Percentiles rank a stretch among this genome's conserved stretches.
These are phyloP conservation scores for Thalassarche chlororhynchos DNA, from an alignment of 2,113 vertebrate species.

Conservation along the genomic window DNA sequence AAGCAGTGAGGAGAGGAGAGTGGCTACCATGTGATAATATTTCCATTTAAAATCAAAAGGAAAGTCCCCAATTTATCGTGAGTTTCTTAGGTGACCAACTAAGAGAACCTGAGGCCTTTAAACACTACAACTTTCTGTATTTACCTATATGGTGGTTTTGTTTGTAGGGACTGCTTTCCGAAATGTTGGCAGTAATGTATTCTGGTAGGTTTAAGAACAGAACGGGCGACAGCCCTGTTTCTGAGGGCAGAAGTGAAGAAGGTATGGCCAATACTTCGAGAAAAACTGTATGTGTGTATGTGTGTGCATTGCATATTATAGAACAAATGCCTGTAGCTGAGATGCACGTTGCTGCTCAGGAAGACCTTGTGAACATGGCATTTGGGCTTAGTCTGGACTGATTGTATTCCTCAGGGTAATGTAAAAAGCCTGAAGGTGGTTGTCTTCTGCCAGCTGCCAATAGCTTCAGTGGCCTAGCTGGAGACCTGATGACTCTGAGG, in stretches of 20 bases:
- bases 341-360: neutral
- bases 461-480: neutral
- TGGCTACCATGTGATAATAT: neutral
- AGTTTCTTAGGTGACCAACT: neutral
- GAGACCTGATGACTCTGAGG: neutral
- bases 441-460: neutral
- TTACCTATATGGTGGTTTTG: neutral
- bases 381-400: neutral
- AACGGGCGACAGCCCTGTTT: neutral
- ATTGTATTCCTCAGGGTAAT: neutral
- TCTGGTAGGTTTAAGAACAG: neutral
- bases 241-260: neutral
- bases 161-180: neutral
- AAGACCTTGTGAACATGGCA: neutral
- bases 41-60: neutral
- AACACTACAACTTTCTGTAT: neutral
- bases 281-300: neutral
- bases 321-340: neutral
- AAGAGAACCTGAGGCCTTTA: neutral
- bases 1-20: neutral
- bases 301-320: accelerated
- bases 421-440: neutral
- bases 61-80: neutral
- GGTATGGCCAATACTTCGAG: neutral
- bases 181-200: neutral